phyloP scores from a whole-genome alignment of 2,888 invertebrate species.

The Anagyrus pseudococci region DNA sequence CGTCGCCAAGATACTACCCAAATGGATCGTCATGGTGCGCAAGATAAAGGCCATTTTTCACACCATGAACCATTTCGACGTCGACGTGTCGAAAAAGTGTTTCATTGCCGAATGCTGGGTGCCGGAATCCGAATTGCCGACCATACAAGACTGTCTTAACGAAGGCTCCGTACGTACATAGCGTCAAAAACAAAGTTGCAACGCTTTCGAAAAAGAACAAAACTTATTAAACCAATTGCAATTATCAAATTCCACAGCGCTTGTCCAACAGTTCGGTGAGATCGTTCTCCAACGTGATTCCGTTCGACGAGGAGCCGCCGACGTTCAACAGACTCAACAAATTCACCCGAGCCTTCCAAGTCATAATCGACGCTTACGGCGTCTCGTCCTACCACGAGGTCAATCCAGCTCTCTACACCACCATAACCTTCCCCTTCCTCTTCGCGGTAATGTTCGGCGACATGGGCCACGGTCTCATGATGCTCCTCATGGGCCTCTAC shows the following conservation, averaged over 20 bases:
- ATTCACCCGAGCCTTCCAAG: constrained; percentile 94
- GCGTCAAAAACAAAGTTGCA: too few species aligned
- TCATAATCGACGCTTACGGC: constrained; percentile 95
- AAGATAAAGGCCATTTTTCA: constrained; percentile 96
- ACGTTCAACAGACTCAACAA: constrained; percentile 97
- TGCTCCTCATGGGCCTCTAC: constrained; percentile 91
- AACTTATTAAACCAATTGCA: too few species aligned
- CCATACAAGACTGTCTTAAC: constrained; percentile 81
- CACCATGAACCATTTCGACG: constrained; percentile 89
- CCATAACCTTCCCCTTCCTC: constrained; percentile 96
- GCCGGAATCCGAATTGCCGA: constrained; percentile 81
- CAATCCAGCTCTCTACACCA: constrained; percentile 96
- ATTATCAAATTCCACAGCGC: constrained; percentile 49
- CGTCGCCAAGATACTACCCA: constrained; percentile 85
- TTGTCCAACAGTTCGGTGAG: constrained; percentile 88
- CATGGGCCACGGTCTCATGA: constrained; percentile 90
- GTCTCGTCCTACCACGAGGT: constrained; percentile 95
- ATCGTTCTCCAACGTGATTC: constrained; percentile 94
- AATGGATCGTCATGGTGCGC: constrained; percentile 85
- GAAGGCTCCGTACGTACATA: constrained; percentile 85
- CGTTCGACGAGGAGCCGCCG: constrained; percentile 87
- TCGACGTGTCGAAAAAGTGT: constrained; percentile 99
- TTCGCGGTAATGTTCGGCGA: constrained; percentile 99
- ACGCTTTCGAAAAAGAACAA: too few species aligned
- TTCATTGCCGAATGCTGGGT: constrained; percentile 90